Evolutionary conservation across 2,113 vertebrate species (phyloP).

Genomic region (Corythoichthys haematopterus): DNA sequence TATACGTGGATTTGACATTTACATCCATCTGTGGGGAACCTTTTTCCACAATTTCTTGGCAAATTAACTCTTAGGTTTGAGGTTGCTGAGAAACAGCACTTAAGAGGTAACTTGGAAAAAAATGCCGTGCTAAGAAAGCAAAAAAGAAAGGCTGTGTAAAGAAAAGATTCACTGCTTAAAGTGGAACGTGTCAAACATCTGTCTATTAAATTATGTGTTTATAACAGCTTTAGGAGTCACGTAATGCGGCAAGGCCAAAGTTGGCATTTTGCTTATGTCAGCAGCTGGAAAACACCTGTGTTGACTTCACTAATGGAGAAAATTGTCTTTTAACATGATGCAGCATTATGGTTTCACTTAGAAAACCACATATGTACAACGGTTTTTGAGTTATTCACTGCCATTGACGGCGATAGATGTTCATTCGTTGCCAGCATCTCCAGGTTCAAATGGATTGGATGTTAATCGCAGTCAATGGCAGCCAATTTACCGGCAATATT

Average conservation of each 20-base stretch:
- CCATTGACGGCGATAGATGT: no score
- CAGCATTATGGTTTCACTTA: background rate
- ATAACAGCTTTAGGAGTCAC: constrained; percentile 9
- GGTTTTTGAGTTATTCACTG: no score
- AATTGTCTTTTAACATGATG: background rate
- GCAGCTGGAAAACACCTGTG: constrained; percentile 4
- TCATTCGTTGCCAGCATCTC: no score
- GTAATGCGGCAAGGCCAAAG: background rate
- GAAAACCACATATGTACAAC: no score
- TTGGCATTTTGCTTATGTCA: background rate
- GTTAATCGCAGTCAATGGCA: no score
- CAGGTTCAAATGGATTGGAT: no score
- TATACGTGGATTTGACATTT: constrained; percentile 11
- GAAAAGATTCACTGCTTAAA: background rate
- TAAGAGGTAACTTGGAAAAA: constrained; percentile 15
- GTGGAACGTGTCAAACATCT: constrained; percentile 3
- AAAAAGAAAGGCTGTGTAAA: background rate
- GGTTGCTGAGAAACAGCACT: constrained; percentile 15
- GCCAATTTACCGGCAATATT: background rate
- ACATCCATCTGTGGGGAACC: constrained; percentile 7
- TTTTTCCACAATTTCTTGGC: constrained; percentile 17
- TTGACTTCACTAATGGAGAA: background rate
- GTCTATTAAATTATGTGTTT: background rate
- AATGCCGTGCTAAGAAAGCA: background rate
- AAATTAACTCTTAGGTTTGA: constrained; percentile 19